phyloP scores from a whole-genome alignment of 2,797 vertebrate genomes.

The Pipistrellus kuhlii region DNA sequence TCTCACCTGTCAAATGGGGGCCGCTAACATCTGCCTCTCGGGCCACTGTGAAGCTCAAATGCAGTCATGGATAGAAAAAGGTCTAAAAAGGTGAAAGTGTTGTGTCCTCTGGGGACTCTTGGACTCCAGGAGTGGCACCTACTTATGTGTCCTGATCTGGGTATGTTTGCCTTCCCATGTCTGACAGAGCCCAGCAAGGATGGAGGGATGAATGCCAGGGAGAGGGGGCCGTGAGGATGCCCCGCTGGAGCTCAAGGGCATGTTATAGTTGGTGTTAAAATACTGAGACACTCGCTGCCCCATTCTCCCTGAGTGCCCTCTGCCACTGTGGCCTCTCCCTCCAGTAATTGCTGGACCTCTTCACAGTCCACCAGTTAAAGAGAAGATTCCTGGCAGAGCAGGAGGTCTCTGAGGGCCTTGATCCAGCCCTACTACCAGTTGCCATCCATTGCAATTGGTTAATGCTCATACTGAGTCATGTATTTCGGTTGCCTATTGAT shows the following conservation, averaged over 20 bases:
- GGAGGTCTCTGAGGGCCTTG: background rate
- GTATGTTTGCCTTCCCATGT: background rate
- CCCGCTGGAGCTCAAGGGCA: background rate
- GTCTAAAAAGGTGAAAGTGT: background rate
- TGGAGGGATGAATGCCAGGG: background rate
- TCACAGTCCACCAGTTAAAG: background rate
- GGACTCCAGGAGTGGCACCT: background rate
- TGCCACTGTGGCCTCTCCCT: background rate
- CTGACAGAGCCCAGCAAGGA: background rate
- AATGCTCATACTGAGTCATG: no score
- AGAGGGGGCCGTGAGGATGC: background rate
- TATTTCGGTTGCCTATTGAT: background rate
- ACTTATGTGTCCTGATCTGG: background rate
- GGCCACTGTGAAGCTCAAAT: background rate
- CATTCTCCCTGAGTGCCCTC: background rate
- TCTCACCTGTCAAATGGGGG: background rate
- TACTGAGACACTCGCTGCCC: background rate
- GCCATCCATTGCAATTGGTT: background rate
- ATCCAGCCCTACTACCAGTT: background rate
- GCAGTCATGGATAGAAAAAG: background rate
- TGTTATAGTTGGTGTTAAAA: background rate
- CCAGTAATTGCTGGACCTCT: background rate
- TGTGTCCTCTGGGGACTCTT: background rate
- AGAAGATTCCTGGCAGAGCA: background rate
- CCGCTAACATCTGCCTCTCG: background rate